Evolutionary conservation across 2,113 vertebrate species (phyloP), one percentile per base, ranked within the genome.

Genomic region (Hydropotes inermis): DNA sequence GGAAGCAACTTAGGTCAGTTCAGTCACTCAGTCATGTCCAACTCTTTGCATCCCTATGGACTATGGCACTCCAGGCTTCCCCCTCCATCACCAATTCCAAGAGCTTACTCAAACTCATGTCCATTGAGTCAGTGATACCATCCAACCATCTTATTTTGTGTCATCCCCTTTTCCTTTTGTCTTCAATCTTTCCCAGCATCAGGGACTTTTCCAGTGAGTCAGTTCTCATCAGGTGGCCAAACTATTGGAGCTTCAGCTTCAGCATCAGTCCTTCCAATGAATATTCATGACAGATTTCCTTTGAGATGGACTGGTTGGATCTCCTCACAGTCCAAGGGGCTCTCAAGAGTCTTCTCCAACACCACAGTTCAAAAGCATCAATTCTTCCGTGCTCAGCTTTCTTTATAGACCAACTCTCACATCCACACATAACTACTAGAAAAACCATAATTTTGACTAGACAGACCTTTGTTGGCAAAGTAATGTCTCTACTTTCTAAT

Each of bases 1-100:
- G n/a, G 58, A 96, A 96, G 89, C 25, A 96, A 89, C 92, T 96
- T 33, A 67, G 61, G n/a, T 67, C 30, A 67, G 33, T n/a, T 67
- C 33, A n/a, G 61, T 67, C 33, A 67, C 33, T 67, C 61, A n/a
- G 61, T 67, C 61, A n/a, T 67, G 61, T 19, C 61, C 61, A n/a
- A 67, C 7, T 19, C 61, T n/a, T 67, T 67, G 30, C 15, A 64
- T 17, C 15, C 16, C 61, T 7, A 0, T n/a, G 61, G 33, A n/a
- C 61, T 64, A 33, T 1, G 8, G 61, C 61, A 67, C 16, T 67
- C 33, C 16, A n/a, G 64, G 17, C 64, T 67, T 67, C 64, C 9
- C 17, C 11, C 8, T 36, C n/a, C 8, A 67, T 67, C 33, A 67
- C 33, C 8, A 67, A 67, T 36, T 36, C 64, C n/a, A 17, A 70